Evolutionary conservation across 2,888 invertebrate species (phyloP), one percentile per base, ranked within the genome.

Genomic region (Sisyra nigra): DNA sequence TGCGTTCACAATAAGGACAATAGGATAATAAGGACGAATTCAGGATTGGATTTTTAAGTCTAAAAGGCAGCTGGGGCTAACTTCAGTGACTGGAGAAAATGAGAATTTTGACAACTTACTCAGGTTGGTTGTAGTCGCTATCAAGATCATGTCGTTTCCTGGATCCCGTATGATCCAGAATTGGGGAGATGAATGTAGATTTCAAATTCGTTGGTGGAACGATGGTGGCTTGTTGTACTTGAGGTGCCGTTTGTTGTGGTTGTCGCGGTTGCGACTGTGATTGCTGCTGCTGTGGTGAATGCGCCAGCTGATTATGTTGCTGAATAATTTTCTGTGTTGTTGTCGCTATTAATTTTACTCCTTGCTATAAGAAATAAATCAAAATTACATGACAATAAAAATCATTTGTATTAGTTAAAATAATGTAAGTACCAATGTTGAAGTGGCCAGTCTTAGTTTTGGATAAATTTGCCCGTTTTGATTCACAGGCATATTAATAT

Each of bases 81-180:
- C n/a, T n/a, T n/a, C n/a, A n/a, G n/a, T n/a, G n/a, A n/a, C n/a
- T n/a, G n/a, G n/a, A n/a, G n/a, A n/a, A n/a, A n/a, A n/a, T n/a
- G n/a, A n/a, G n/a, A n/a, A n/a, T n/a, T 24, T 24, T 24, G 7
- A 7, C 7, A 24, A 24, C 67, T 70, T 67, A 68, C 61, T 73
- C 73, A 47, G 69, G 67, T 49, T 37, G 43, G 38, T 67, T 59
- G 53, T 63, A 69, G 47, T 74, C 74, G 44, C 67, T 61, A 46
- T 74, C 74, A 11, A 66, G 62, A 50, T 75, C 74, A 47, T 69
- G 68, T 45, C 74, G 63, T 59, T 75, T 75, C 44, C 74, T 62
- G 18, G 48, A 47, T 29, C 68, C 68, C 47, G 65, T 68, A 51
- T 72, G 71, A 57, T 72, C 71, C 50, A 76, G 57, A 48, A 76